Conservation (phyloP, 1,140 invertebrate genomes). For the Drosophila ogumai region DNA sequence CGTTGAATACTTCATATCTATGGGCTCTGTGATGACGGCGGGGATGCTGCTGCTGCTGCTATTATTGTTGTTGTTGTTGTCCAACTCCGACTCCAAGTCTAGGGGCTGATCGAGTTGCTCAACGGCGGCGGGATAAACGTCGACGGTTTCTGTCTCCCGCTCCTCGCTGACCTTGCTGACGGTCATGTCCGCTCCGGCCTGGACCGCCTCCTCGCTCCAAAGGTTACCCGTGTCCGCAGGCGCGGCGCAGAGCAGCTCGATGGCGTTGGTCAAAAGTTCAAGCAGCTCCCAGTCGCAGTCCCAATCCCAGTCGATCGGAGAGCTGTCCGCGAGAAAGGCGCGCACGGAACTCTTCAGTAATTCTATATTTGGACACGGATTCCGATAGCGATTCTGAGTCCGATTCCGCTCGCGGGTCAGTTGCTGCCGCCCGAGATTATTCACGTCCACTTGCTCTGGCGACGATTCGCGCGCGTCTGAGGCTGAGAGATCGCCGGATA, state of each 20-base stretch:
- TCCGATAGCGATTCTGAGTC: constrained; percentile 14
- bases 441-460: constrained; percentile 67
- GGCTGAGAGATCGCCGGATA: constrained; percentile 59
- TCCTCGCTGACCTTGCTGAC: constrained; percentile 69
- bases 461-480: constrained; percentile 83
- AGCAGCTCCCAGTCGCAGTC: constrained; percentile 58
- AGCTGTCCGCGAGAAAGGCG: constrained; percentile 47
- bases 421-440: constrained; percentile 20
- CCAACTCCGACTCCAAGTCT: constrained; percentile 30
- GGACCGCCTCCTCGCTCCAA: constrained; percentile 41
- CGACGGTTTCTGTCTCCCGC: constrained; percentile 63
- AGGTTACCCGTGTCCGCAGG: constrained; percentile 58
- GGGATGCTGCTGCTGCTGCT: constrained; percentile 11
- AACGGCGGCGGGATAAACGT: constrained; percentile 47
- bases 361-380: constrained; percentile 63
- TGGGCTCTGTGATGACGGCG: neutral
- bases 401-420: constrained; percentile 50
- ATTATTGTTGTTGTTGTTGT: constrained; percentile 53
- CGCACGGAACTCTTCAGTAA: constrained; percentile 57
- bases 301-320: constrained; percentile 16
- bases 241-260: constrained; percentile 50
- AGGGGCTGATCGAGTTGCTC: constrained; percentile 56
- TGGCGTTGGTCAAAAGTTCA: constrained; percentile 54
- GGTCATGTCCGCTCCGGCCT: constrained; percentile 58
- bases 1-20: constrained; percentile 65